Evolutionary conservation across 2,888 invertebrate genomes (phyloP).

Genomic region (Cephus sareptanus): DNA sequence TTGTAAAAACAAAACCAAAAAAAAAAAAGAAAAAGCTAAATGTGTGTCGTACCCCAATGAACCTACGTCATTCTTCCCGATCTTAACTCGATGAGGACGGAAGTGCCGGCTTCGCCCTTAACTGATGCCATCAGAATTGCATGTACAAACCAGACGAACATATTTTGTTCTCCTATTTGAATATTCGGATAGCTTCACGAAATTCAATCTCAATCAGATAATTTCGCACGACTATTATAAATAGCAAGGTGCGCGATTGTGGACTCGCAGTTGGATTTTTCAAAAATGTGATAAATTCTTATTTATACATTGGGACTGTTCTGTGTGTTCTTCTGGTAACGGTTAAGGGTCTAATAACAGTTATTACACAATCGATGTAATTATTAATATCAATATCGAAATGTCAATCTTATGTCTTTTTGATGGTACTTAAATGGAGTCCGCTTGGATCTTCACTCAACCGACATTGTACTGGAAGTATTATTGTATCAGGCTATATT

Average conservation of each 20-base stretch:
- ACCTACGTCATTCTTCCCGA: not conserved
- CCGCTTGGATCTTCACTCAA: not conserved
- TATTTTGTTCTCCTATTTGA: not conserved
- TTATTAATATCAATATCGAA: constrained; percentile 54
- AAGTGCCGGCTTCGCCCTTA: not conserved
- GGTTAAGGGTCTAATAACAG: constrained; percentile 19
- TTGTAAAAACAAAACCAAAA: not conserved
- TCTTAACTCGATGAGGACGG: constrained; percentile 22
- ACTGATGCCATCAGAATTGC: constrained; percentile 24
- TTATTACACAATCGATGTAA: constrained; percentile 53
- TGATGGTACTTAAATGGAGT: constrained; percentile 53
- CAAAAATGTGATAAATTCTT: constrained; percentile 29
- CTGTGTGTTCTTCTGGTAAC: not conserved
- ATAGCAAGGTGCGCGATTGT: not conserved
- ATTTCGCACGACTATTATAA: not conserved
- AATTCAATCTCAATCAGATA: not conserved
- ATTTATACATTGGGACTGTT: not conserved
- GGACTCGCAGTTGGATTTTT: constrained; percentile 2
- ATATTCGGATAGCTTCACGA: constrained; percentile 22
- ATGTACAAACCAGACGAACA: constrained; percentile 30
- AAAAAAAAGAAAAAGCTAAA: not conserved
- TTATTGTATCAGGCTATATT: not conserved
- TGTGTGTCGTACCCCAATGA: constrained; percentile 18
- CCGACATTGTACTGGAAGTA: not conserved
- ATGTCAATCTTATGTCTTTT: constrained; percentile 58